These are phyloP conservation scores for Pavo muticus DNA, from an alignment of 2,113 vertebrate genomes.

Conservation along the genomic window DNA sequence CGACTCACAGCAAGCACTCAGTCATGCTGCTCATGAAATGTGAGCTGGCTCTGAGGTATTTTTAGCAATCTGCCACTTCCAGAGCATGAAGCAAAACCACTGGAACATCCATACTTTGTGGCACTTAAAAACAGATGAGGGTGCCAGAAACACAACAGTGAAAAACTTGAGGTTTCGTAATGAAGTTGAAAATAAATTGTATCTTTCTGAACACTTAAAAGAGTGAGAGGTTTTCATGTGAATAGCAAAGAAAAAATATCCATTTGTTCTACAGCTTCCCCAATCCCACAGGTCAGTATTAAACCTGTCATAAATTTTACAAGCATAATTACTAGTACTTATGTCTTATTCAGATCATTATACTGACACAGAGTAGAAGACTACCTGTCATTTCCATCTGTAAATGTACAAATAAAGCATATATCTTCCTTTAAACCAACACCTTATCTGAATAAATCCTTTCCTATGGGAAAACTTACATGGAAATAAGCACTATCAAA, in stretches of 20 bases:
- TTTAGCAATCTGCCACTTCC: constrained; percentile 29
- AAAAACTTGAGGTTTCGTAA: background rate
- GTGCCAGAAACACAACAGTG: background rate
- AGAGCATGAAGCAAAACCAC: background rate
- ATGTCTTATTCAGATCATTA: background rate
- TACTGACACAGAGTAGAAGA: background rate
- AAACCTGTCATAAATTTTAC: background rate
- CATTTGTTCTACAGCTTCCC: background rate
- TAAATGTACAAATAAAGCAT: background rate
- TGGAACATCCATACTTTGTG: background rate
- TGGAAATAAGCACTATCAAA: background rate
- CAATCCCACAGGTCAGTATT: background rate
- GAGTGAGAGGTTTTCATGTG: background rate
- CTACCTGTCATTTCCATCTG: background rate
- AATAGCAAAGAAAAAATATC: background rate
- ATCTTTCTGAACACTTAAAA: background rate
- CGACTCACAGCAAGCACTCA: background rate
- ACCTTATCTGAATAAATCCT: background rate
- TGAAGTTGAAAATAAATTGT: background rate
- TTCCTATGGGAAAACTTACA: background rate
- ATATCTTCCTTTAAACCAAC: background rate
- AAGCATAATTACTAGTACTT: background rate
- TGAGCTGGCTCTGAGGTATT: constrained; percentile 20
- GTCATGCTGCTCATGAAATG: background rate
- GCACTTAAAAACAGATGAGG: background rate